Base-by-base conservation (phyloP, 2,797 vertebrate species). In the Pseudotriccus pelzelni region DNA sequence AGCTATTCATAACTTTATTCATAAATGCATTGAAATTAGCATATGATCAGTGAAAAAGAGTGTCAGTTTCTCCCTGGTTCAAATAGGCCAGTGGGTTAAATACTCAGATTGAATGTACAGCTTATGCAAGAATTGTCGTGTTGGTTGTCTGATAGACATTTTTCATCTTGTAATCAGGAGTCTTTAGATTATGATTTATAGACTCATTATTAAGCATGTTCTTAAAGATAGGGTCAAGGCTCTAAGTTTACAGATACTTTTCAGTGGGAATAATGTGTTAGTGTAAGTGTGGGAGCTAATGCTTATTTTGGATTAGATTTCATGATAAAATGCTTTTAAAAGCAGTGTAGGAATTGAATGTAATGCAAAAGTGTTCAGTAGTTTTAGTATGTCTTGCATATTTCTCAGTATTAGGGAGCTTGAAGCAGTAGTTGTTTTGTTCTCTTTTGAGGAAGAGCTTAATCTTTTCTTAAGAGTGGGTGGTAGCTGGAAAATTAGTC, bases 161-260 rank as follows among this genome's bases (percentile, higher is more conserved):
- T 93, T 87, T 90, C 49, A 20, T 83, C 53, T 80, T 70, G 41
- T 76, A 43, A 79, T 92, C 44, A 77, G 85, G 47, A 69, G 34
- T 75, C 68, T 90, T 91, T 66, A 79, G 55, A 86, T 73, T 82
- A 39, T 93, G 84, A 87, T 79, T 92, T 46, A 89, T 32, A 43
- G 37, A 8, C 81, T 91, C 2, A 1, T 90, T 92, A 87, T 87
- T 87, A 77, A 93, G 34, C 36, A 46, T 83, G 68, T 74, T 93
- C 79, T 37, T 76, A 60, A 96, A 93, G 93, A 85, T 60, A 91
- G 52, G 34, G 87, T 95, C 78, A 87, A 89, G 63, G 56, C 52
- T 90, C 21, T 49, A 82, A 53, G 72, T 87, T 90, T 80, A 77
- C 68, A 59, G 60, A n/a, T 70, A 34, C 22, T 91, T 93, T 84